These are phyloP conservation scores for Mormyrus proboscirostris DNA, from an alignment of 2,797 vertebrate genomes.

Conservation along the genomic window DNA sequence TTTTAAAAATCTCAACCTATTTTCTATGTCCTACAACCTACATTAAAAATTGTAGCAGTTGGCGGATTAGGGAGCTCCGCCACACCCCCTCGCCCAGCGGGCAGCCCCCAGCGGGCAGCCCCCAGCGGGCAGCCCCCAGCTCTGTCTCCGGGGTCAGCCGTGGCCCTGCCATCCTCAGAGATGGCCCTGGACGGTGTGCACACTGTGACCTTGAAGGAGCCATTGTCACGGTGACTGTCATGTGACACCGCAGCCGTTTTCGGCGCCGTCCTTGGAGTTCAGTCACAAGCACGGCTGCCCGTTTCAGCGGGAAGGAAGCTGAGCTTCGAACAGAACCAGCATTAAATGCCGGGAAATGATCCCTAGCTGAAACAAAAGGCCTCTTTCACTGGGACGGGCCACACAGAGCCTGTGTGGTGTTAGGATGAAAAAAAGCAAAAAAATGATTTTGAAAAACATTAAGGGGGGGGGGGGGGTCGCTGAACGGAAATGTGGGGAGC, in stretches of 20 bases:
- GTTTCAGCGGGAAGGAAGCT: constrained; percentile 28
- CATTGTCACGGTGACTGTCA: constrained; percentile 30
- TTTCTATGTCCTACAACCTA: background rate
- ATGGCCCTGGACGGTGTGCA: background rate
- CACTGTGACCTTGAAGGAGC: constrained; percentile 25
- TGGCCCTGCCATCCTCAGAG: background rate
- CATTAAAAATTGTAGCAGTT: background rate
- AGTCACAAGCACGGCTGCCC: constrained; percentile 15
- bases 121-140: too few relatives aligned
- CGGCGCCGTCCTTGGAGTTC: constrained; percentile 6
- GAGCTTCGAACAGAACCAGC: constrained; percentile 23
- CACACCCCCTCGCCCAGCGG: background rate
- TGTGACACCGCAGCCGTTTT: constrained; percentile 28
- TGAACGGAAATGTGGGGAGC: background rate
- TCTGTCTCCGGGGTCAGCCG: background rate
- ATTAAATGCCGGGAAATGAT: constrained; percentile 27
- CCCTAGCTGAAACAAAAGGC: background rate
- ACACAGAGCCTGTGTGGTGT: background rate
- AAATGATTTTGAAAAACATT: background rate
- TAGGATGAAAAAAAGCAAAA: background rate
- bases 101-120: background rate
- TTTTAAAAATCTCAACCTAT: background rate
- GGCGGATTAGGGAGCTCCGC: background rate
- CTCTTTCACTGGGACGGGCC: background rate
- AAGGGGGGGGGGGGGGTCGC: background rate